Base-by-base conservation (phyloP, 2,888 invertebrate species). In the Phalera bucephala region DNA sequence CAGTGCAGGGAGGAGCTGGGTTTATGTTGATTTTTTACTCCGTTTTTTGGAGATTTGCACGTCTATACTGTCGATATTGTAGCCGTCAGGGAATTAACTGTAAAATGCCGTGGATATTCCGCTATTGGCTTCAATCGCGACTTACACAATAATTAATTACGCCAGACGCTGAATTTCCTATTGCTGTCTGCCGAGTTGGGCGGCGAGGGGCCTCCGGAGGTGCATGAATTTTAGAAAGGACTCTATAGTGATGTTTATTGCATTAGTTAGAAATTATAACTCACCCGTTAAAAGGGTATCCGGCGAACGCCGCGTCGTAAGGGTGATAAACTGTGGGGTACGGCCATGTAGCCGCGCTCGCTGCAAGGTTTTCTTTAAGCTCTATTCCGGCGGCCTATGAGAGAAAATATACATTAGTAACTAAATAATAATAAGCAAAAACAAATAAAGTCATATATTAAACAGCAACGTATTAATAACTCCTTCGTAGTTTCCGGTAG, bases 201-300 rank as follows among this genome's bases (percentile, higher is more conserved):
- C 13, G 14, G 3, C 27, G 4, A 27, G 14, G n/a, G 27, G 27
- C 14, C 27, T 27, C 27, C n/a, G 23, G 22, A 25, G 19, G 15
- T 9, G 19, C 25, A 22, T 36, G 26, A 30, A 36, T 41, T 32
- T 23, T 36, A 27, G n/a, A 35, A 27, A 8, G 6, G 2, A 12
- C 12, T 25, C 12, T 12, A 12, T 25, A 8, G 7, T 8, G 4
- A 7, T 9, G 14, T 13, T 14, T 19, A 36, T 36, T 36, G 40
- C 32, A 26, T 27, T 36, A 37, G 32, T 41, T 43, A 33, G 39
- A 40, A 31, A 38, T 32, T 12, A 40, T 45, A 33, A 80, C 96
- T 96, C 91, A 97, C 97, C 97, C 96, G 89, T 96, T 97, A 91
- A 97, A 98, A 53, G 97, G 96, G 91, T 98, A 97, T 64, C 96